Evolutionary conservation across 2,888 invertebrate species (phyloP), one percentile per base, ranked within the genome.

Genomic region (Dichetophora obliterata): DNA sequence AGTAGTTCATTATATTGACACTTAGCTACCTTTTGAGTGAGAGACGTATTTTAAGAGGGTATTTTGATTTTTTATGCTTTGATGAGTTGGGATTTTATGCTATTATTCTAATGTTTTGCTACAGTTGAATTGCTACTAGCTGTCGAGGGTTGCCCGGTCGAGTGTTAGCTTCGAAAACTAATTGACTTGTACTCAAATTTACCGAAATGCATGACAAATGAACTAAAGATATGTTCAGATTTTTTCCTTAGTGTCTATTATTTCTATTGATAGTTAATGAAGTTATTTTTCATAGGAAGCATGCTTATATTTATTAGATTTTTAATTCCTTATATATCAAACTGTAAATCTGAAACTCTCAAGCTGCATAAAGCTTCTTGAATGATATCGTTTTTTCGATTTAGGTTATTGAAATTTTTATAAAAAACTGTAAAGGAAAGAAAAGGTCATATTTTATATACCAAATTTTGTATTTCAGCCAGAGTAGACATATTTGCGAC

Each of bases 1-100:
- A 65, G 78, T 75, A 81, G 70, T 86, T 85, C 84, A 85, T 85
- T 84, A 83, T 80, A 83, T 83, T 86, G 84, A 83, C 82, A 85
- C 27, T 69, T 24, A 54, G 54, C 24, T 59, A 27, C 14, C 24
- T 27, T 19, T 27, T 27, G 24, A 27, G 16, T 11, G 11, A 59
- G 24, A 22, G 14, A 6, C 16, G 59, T 16, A 59, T 59, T 27
- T 22, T 11, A 16, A 59, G 14, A 59, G 59, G 24, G 59, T 59
- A 59, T 22, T 59, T 59, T 59, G 59, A 27, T 27, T 27, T 59
- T 22, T 16, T 43, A 27, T 27, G 22, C 24, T 57, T 14, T 59
- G 59, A 59, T 59, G 27, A 59, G 14, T 27, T 27, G 24, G 16
- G 1, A 24, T 27, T 22, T 59, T 59, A 14, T 59, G 59, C 11